Conservation (phyloP, 2,888 invertebrate genomes). For the Drosophila fulvimacula region DNA sequence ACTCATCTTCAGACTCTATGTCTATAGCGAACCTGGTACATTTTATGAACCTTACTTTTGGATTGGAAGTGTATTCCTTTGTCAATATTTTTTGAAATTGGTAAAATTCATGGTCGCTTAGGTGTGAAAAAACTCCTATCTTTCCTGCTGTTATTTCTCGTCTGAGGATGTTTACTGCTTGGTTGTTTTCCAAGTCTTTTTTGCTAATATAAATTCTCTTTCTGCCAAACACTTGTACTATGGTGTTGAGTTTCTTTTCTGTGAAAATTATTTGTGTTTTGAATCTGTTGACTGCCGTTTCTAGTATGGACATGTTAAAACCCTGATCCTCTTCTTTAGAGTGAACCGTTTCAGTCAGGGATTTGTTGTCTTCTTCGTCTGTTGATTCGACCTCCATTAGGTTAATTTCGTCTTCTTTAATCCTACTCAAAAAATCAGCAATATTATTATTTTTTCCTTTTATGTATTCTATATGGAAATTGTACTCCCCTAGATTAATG, state of each 20-base stretch:
- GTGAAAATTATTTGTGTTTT: not conserved
- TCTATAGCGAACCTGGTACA: not conserved
- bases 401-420: not conserved
- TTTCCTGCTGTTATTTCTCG: not conserved
- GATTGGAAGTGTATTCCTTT: not conserved
- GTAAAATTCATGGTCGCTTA: not conserved
- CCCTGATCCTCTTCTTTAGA: not conserved
- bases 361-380: not conserved
- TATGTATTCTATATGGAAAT: conserved; percentile 1
- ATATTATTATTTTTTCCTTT: conserved; percentile 1
- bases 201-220: not conserved
- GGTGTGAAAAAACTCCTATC: not conserved
- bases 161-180: not conserved
- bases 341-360: not conserved
- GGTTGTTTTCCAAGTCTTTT: not conserved
- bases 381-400: not conserved
- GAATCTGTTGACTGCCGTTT: not conserved
- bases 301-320: not conserved
- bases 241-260: not conserved
- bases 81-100: not conserved
- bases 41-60: not conserved
- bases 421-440: not conserved
- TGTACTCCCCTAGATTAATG: not conserved
- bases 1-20: not conserved
- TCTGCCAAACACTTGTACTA: not conserved